Conservation (phyloP, 2,888 invertebrate species). For the Pomacea canaliculata region DNA sequence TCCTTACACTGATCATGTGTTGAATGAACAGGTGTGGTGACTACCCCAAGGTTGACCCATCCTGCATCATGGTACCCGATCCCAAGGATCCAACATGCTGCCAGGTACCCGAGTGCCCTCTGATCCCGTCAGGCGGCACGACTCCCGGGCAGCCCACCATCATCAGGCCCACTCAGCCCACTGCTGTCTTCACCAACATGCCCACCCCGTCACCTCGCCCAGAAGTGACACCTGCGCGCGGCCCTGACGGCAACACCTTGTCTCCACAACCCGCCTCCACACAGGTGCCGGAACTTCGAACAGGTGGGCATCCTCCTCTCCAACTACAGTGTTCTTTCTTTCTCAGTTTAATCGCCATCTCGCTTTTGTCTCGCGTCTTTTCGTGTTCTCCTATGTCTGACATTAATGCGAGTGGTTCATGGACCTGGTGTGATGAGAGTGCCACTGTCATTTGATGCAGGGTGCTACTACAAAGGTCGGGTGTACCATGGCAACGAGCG, state of each 20-base stretch:
- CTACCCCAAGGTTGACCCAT: slow-evolving; percentile 35
- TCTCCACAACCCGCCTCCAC: slow-evolving; percentile 21
- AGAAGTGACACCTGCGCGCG: slow-evolving; percentile 23
- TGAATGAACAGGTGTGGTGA: slow-evolving; percentile 33
- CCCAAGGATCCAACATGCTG: slow-evolving; percentile 46
- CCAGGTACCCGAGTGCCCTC: slow-evolving; percentile 42
- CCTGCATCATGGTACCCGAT: slow-evolving; percentile 43
- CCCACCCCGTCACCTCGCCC: slow-evolving; percentile 29
- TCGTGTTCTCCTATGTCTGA: neutral
- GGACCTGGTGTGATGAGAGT: neutral
- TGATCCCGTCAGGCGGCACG: slow-evolving; percentile 34
- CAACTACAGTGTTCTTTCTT: too few relatives aligned
- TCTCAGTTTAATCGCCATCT: neutral
- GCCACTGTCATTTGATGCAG: slow-evolving; percentile 8
- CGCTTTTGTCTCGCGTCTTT: neutral
- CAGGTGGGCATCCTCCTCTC: slow-evolving; percentile 26
- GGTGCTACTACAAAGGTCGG: slow-evolving; percentile 30
- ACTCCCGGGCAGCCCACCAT: slow-evolving; percentile 40
- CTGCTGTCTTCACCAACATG: slow-evolving; percentile 29
- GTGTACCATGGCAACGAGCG: slow-evolving; percentile 26
- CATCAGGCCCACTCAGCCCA: slow-evolving; percentile 15
- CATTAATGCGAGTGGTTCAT: too few relatives aligned
- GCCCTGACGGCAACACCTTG: slow-evolving; percentile 10
- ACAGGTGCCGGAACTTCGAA: slow-evolving; percentile 20
- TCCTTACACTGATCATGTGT: too few relatives aligned